Base-by-base conservation (phyloP, 2,113 vertebrate genomes). In the Mirza zaza region DNA sequence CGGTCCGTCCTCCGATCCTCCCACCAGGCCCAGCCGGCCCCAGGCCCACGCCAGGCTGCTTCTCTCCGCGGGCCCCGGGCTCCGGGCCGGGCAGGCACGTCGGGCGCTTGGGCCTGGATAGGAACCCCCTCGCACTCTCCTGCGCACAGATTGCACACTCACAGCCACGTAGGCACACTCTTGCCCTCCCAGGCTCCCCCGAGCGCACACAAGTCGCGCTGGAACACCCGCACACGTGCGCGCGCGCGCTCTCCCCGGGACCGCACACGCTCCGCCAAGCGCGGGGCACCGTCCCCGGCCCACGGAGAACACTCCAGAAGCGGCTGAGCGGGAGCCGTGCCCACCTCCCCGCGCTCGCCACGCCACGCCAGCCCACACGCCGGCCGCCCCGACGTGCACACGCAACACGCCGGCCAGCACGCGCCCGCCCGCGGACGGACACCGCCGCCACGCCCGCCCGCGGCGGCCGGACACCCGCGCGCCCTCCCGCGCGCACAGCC, bases 201-300 rank as follows among this genome's bases (percentile, higher is more conserved):
- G 32, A 6, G 63, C 52, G 27, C 42, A 67, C 63, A 50, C 63
- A 29, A 50, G 39, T 32, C 75, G 55, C 63, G 70, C n/a, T 61
- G 3, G 52, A 61, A 55, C 32, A 2, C 59, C 34, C 95, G 77
- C 11, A 80, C 96, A 96, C 88, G 90, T 97, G 97, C 39, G 57
- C 75, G 10, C 79, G 10, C 79, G 52, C 68, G 27, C 25, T n/a
- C 59, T 85, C 76, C 81, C 48, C 8, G 68, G 59, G 42, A 81
- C 17, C 90, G 61, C 80, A 15, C 77, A 20, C 1, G 57, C 75
- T 36, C 23, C 17, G 45, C 67, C 61, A 59, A 20, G 70, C 32
- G 42, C 75, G 6, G 2, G 39, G 63, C 86, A 87, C 77, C 6
- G n/a, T 73, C 82, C 39, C 6, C 1, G 61, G 82, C n/a, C 87